Conservation (phyloP, 2,113 vertebrate species). For the Engraulis encrasicolus region DNA sequence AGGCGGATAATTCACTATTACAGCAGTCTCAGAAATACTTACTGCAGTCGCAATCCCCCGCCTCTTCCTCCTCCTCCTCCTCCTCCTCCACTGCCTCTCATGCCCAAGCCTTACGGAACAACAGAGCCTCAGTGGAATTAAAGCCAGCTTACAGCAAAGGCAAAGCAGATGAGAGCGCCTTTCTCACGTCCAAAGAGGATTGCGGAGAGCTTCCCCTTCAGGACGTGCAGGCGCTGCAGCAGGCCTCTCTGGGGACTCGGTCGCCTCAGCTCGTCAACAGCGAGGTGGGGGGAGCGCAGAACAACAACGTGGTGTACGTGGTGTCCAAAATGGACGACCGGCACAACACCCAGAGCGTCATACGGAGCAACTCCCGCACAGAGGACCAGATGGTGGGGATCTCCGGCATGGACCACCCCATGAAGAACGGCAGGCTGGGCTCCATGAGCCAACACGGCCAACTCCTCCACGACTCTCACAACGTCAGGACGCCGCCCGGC, state of each 20-base stretch:
- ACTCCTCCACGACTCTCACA: slow-evolving; percentile 76
- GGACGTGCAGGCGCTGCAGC: slow-evolving; percentile 86
- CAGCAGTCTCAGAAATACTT: slow-evolving; percentile 87
- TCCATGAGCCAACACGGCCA: slow-evolving; percentile 82
- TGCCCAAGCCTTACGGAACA: slow-evolving; percentile 85
- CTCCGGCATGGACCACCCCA: slow-evolving; percentile 73
- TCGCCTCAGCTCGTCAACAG: slow-evolving; percentile 78
- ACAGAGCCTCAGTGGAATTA: slow-evolving; percentile 80
- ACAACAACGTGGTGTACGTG: slow-evolving; percentile 83
- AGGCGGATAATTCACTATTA: slow-evolving; percentile 80
- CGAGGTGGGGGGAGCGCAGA: slow-evolving; percentile 75
- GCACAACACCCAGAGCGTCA: slow-evolving; percentile 91
- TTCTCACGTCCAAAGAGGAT: slow-evolving; percentile 77
- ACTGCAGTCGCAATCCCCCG: slow-evolving; percentile 78
- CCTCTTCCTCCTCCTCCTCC: slow-evolving; percentile 83
- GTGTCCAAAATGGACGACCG: slow-evolving; percentile 91
- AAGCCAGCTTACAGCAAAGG: slow-evolving; percentile 84
- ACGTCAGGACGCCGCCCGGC: slow-evolving; percentile 71
- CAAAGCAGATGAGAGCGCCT: slow-evolving; percentile 83
- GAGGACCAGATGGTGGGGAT: slow-evolving; percentile 88
- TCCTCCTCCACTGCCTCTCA: slow-evolving; percentile 80
- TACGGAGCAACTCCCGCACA: slow-evolving; percentile 88
- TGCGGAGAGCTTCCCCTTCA: slow-evolving; percentile 83
- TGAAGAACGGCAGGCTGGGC: slow-evolving; percentile 84
- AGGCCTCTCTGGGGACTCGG: slow-evolving; percentile 80